phyloP scores from a whole-genome alignment of 2,113 vertebrate genomes.

The Oreochromis spilurus region DNA sequence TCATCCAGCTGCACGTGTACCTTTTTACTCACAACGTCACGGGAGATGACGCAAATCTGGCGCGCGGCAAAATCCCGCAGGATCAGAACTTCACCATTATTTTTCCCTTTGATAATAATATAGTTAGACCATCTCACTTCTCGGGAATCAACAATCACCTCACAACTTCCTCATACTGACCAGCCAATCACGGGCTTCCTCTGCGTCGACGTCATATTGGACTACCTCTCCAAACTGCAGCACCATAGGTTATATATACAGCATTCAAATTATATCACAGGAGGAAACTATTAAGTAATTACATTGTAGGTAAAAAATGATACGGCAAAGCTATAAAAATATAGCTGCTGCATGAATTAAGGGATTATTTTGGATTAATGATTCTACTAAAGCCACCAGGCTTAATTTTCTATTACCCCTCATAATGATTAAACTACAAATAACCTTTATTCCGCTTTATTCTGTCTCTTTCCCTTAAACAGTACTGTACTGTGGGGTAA shows the following conservation, averaged over 20 bases:
- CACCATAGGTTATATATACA: neutral
- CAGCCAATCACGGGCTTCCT: constrained; percentile 19
- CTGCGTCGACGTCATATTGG: constrained; percentile 2
- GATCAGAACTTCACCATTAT: neutral
- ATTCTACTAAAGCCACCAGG: neutral
- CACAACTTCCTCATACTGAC: constrained; percentile 18
- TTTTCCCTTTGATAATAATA: neutral
- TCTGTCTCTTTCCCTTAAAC: neutral
- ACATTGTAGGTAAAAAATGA: neutral
- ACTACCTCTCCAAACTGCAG: neutral
- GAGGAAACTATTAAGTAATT: neutral
- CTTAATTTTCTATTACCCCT: neutral
- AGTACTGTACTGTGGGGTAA: neutral
- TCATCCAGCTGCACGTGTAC: neutral
- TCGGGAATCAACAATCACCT: constrained; percentile 29
- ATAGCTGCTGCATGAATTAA: neutral
- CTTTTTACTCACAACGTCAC: neutral
- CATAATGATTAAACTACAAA: neutral
- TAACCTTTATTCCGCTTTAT: neutral
- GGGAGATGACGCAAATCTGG: neutral
- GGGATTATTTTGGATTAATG: neutral
- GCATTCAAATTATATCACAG: neutral
- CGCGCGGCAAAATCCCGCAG: neutral
- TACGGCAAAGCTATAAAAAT: neutral
- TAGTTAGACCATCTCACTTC: neutral